phyloP scores from a whole-genome alignment of 2,113 vertebrate species.

The Myotis yumanensis region DNA sequence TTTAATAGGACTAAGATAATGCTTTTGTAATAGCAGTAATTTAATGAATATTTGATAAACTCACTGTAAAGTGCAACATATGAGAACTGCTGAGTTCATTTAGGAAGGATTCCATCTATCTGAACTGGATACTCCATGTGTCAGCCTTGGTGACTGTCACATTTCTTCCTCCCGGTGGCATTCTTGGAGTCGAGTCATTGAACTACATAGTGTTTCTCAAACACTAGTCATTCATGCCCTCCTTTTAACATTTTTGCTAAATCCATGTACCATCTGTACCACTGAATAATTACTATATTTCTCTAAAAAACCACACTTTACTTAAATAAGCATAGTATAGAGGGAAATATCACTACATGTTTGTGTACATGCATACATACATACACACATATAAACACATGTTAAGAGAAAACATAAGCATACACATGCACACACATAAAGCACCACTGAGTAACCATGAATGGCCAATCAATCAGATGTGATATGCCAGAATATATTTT shows the following conservation, averaged over 20 bases:
- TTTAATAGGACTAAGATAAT: background rate
- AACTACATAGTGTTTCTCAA: background rate
- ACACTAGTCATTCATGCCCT: background rate
- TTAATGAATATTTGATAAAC: background rate
- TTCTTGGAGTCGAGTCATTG: background rate
- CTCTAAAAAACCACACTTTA: background rate
- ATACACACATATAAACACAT: background rate
- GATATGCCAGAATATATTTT: background rate
- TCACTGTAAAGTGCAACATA: background rate
- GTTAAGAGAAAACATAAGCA: background rate
- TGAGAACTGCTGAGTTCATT: background rate
- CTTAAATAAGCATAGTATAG: background rate
- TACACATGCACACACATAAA: background rate
- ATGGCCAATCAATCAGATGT: background rate
- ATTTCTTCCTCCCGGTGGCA: background rate
- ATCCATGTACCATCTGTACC: background rate
- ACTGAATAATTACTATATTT: background rate
- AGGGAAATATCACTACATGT: background rate
- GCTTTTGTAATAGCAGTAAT: background rate
- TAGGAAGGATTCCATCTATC: background rate
- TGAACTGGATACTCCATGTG: background rate
- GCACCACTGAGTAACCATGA: background rate
- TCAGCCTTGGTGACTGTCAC: background rate
- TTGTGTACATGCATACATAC: background rate
- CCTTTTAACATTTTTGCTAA: background rate